phyloP scores from a whole-genome alignment of 2,888 invertebrate genomes.

The Nyleta sp. region DNA sequence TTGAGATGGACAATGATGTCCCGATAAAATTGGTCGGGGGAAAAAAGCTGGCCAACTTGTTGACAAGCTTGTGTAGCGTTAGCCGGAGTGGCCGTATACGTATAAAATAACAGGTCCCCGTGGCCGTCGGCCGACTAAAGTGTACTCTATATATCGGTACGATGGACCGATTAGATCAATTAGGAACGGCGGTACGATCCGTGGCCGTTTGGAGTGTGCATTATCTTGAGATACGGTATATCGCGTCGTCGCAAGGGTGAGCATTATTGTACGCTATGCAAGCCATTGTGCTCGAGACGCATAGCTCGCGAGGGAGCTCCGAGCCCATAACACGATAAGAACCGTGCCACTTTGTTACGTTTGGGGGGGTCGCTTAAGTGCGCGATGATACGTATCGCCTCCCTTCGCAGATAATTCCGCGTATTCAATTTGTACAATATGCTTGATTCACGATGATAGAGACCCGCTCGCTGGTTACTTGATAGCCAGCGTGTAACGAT shows the following conservation, averaged over 20 bases:
- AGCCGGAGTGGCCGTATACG: too few relatives aligned
- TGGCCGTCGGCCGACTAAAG: conserved; percentile 23
- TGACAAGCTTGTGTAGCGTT: conserved; percentile 40
- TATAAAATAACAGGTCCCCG: conserved; percentile 49
- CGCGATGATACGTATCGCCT: conserved; percentile 72
- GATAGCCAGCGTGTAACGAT: conserved; percentile 48
- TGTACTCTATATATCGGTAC: too few relatives aligned
- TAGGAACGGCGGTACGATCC: conserved; percentile 59
- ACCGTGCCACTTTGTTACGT: conserved; percentile 81
- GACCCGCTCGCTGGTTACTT: conserved; percentile 40
- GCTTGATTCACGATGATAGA: conserved; percentile 64
- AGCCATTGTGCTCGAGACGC: conserved; percentile 79
- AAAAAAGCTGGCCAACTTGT: conserved; percentile 38
- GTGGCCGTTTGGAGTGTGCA: conserved; percentile 67
- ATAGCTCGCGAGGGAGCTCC: conserved; percentile 71
- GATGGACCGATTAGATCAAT: conserved; percentile 66
- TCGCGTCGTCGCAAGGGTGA: conserved; percentile 71
- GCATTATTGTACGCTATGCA: conserved; percentile 80
- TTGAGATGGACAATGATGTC: too few relatives aligned
- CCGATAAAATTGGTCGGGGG: not conserved
- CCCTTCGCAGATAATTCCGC: conserved; percentile 68
- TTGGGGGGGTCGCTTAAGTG: conserved; percentile 77
- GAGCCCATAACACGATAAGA: conserved; percentile 80
- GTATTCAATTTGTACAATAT: conserved; percentile 72
- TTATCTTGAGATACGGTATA: conserved; percentile 79